Evolutionary conservation across 2,888 invertebrate genomes (phyloP).

Genomic region (Pristionchus maxplancki): DNA sequence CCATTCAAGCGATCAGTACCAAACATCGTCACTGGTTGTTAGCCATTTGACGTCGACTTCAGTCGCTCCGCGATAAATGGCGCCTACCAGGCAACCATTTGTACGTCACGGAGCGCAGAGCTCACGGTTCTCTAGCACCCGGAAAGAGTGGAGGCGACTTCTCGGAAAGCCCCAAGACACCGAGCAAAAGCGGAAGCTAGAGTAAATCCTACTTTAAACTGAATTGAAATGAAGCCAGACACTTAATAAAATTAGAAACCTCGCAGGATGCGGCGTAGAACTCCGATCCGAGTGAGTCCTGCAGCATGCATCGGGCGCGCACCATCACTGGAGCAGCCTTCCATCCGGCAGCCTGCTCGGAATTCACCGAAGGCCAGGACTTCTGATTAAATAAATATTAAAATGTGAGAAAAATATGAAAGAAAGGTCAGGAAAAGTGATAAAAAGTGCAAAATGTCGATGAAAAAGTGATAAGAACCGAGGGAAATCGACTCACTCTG

Average conservation of each 20-base stretch:
- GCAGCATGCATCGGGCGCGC: conserved; percentile 42
- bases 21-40: neutral
- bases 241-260: neutral
- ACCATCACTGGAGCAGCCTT: conserved; percentile 1
- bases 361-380: conserved; percentile 16
- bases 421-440: neutral
- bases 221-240: neutral
- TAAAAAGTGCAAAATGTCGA: neutral
- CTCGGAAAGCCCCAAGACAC: neutral
- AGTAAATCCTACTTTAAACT: neutral
- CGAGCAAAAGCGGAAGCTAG: neutral
- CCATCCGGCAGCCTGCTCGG: neutral
- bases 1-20: too few relatives aligned
- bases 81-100: neutral
- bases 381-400: neutral
- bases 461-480: neutral
- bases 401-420: neutral
- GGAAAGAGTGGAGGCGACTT: neutral
- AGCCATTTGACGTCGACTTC: neutral
- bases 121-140: neutral
- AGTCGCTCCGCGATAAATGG: neutral
- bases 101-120: neutral
- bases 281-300: conserved; percentile 40
- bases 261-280: conserved; percentile 40
- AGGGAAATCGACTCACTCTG: neutral